These are phyloP conservation scores for Drosophila barbarae DNA, from an alignment of 2,888 invertebrate species.

Conservation along the genomic window DNA sequence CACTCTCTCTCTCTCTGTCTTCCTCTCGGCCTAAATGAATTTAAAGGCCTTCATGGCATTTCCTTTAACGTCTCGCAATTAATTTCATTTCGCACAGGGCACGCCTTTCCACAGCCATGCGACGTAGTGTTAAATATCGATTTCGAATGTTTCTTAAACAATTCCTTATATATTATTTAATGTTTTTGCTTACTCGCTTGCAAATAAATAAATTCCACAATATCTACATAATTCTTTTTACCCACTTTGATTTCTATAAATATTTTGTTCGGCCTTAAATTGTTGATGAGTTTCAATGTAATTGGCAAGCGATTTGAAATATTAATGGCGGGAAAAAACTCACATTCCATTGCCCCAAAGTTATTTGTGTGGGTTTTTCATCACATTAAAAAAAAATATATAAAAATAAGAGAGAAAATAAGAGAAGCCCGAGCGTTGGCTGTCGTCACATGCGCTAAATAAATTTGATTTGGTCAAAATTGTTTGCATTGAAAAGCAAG, in stretches of 20 bases:
- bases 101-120: slow-evolving; percentile 26
- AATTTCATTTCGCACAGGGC: slow-evolving; percentile 62
- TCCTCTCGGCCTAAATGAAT: slow-evolving; percentile 56
- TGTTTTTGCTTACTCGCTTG: background rate
- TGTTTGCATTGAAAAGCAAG: slow-evolving; percentile 25
- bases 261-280: slow-evolving; percentile 39
- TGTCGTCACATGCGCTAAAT: slow-evolving; percentile 40
- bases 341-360: background rate
- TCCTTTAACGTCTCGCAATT: slow-evolving; percentile 56
- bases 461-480: slow-evolving; percentile 55
- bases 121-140: slow-evolving; percentile 2
- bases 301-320: slow-evolving; percentile 58
- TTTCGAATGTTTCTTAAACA: slow-evolving; percentile 1
- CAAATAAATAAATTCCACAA: slow-evolving; percentile 1
- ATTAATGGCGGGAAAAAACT: slow-evolving; percentile 47
- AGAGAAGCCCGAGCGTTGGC: slow-evolving; percentile 13
- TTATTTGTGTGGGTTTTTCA: slow-evolving; percentile 20
- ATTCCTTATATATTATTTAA: background rate
- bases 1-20: background rate
- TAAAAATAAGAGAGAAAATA: background rate
- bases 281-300: slow-evolving; percentile 44
- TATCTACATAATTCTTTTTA: slow-evolving; percentile 4
- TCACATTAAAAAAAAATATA: background rate
- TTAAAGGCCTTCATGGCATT: slow-evolving; percentile 59
- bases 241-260: slow-evolving; percentile 15